phyloP scores from a whole-genome alignment of 2,113 vertebrate species.

The Clarias magur region DNA sequence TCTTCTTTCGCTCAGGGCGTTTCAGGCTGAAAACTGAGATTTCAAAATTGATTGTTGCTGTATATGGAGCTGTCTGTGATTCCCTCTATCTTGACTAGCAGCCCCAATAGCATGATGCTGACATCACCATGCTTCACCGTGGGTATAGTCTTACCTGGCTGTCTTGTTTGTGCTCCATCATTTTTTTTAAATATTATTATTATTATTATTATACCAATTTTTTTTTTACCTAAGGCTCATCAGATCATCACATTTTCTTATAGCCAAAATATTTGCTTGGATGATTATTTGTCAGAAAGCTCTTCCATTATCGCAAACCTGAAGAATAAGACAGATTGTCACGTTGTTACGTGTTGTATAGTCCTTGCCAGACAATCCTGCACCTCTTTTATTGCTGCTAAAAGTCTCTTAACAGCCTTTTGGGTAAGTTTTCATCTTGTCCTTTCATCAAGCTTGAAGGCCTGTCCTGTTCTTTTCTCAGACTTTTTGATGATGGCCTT shows the following conservation, averaged over 20 bases:
- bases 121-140: background rate
- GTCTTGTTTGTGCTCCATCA: background rate
- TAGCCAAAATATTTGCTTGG: background rate
- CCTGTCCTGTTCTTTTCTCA: background rate
- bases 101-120: background rate
- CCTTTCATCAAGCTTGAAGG: background rate
- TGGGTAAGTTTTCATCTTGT: background rate
- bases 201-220: background rate
- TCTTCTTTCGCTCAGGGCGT: background rate
- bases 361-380: background rate
- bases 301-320: background rate
- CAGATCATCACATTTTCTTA: background rate
- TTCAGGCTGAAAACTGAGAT: too few relatives aligned
- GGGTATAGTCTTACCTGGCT: background rate
- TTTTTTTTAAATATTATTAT: too few relatives aligned
- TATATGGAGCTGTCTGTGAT: background rate
- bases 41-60: background rate
- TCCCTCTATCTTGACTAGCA: background rate
- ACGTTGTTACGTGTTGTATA: too few relatives aligned
- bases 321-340: background rate
- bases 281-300: background rate
- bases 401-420: background rate
- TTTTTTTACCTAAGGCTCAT: background rate
- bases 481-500: background rate
- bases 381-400: background rate